Conservation (phyloP, 2,888 invertebrate genomes). For the Fragum whitleyi region DNA sequence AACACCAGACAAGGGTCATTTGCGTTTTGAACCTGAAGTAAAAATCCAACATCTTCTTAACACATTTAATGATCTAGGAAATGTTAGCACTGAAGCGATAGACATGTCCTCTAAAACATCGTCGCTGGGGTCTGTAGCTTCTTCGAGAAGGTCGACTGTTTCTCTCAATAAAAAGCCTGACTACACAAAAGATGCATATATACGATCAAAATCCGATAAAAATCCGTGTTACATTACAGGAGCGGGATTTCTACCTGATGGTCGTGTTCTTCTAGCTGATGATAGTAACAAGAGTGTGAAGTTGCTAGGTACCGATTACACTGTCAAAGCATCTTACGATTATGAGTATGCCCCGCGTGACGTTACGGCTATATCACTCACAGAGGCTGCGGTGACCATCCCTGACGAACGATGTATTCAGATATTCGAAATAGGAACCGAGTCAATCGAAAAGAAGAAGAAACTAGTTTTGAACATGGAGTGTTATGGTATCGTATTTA, state of each 20-base stretch:
- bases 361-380: conserved; percentile 31
- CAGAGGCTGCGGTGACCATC: conserved; percentile 35
- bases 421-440: conserved; percentile 29
- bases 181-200: conserved; percentile 29
- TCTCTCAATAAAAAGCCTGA: conserved; percentile 30
- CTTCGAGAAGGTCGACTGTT: background rate
- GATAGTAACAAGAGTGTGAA: conserved; percentile 43
- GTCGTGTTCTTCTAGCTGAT: conserved; percentile 37
- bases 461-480: conserved; percentile 40
- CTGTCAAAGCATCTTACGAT: background rate
- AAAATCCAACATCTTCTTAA: conserved; percentile 43
- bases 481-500: conserved; percentile 41
- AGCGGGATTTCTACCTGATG: conserved; percentile 43
- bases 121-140: background rate
- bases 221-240: conserved; percentile 50
- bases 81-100: background rate
- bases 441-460: conserved; percentile 29
- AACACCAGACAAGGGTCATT: conserved; percentile 39
- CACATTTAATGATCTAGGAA: conserved; percentile 29
- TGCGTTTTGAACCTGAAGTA: conserved; percentile 41
- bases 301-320: conserved; percentile 39
- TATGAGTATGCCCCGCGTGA: conserved; percentile 31
- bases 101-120: background rate
- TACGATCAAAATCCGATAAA: conserved; percentile 37
- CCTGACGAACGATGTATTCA: conserved; percentile 38